These are phyloP conservation scores for Cylindroiulus punctatus DNA, from an alignment of 2,888 invertebrate species.

Conservation along the genomic window DNA sequence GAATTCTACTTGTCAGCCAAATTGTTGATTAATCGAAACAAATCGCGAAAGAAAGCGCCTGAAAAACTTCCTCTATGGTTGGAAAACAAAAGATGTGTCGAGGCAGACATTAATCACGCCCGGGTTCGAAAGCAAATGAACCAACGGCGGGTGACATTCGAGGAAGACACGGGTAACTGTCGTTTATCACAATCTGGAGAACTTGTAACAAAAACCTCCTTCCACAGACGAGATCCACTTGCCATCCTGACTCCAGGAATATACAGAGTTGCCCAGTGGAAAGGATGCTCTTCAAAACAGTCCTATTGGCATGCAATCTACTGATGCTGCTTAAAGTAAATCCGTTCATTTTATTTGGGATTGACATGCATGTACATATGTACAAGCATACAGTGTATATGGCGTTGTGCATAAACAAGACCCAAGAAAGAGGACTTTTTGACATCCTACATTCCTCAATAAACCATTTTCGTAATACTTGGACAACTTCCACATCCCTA, in stretches of 20 bases:
- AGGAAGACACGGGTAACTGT: slow-evolving; percentile 44
- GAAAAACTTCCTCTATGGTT: slow-evolving; percentile 12
- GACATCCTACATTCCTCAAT: too few species aligned
- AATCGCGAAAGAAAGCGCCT: slow-evolving; percentile 2
- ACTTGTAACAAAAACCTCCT: neutral
- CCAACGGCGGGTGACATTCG: slow-evolving; percentile 29
- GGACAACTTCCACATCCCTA: too few species aligned
- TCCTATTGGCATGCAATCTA: neutral
- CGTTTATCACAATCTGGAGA: slow-evolving; percentile 54
- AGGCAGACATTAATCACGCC: slow-evolving; percentile 51
- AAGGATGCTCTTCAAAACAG: neutral
- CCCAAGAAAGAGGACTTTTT: too few species aligned
- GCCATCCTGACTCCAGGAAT: neutral
- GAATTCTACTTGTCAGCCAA: slow-evolving; percentile 34
- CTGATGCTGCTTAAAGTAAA: too few species aligned
- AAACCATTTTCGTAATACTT: too few species aligned
- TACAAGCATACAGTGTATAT: too few species aligned
- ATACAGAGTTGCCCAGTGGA: neutral
- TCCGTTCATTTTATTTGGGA: too few species aligned
- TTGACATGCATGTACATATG: too few species aligned
- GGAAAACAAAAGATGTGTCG: slow-evolving; percentile 34
- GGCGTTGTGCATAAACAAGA: too few species aligned
- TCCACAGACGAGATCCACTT: neutral
- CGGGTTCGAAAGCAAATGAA: slow-evolving; percentile 22
- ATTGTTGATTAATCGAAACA: slow-evolving; percentile 51